Evolutionary conservation across 2,888 invertebrate species (phyloP).

Genomic region (Lasioglossum leucozonium): DNA sequence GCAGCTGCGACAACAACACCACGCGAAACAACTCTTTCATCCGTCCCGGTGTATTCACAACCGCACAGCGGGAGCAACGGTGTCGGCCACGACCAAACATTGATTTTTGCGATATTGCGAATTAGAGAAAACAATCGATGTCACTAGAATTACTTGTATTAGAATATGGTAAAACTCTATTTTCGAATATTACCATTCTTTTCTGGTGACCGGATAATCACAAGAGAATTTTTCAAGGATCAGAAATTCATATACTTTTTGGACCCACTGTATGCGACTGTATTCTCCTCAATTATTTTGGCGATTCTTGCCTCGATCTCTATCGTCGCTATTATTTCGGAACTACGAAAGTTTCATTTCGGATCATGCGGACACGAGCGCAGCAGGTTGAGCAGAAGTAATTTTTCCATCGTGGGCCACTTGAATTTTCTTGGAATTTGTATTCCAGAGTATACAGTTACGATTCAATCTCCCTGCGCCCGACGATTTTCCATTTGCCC

Average conservation of each 20-base stretch:
- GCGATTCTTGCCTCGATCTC: background rate
- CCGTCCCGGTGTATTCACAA: background rate
- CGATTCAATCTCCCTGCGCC: background rate
- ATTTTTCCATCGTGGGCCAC: background rate
- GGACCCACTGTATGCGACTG: no score
- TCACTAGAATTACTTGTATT: no score
- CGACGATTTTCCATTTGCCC: background rate
- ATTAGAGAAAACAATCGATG: background rate
- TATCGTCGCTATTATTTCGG: background rate
- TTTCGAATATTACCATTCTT: no score
- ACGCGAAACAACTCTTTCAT: slow-evolving; percentile 22
- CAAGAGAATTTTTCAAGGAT: no score
- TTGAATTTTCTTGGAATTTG: slow-evolving; percentile 8
- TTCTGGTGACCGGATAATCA: no score
- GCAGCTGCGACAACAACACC: slow-evolving; percentile 23
- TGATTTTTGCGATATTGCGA: background rate
- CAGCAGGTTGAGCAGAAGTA: background rate
- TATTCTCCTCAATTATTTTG: background rate
- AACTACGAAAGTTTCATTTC: background rate
- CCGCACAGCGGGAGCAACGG: no score
- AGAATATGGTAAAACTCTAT: no score
- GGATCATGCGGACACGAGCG: background rate
- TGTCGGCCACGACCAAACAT: no score
- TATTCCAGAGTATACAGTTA: background rate
- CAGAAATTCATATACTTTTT: no score